Evolutionary conservation across 2,888 invertebrate genomes (phyloP).

Genomic region (Pristionchus entomophagus): DNA sequence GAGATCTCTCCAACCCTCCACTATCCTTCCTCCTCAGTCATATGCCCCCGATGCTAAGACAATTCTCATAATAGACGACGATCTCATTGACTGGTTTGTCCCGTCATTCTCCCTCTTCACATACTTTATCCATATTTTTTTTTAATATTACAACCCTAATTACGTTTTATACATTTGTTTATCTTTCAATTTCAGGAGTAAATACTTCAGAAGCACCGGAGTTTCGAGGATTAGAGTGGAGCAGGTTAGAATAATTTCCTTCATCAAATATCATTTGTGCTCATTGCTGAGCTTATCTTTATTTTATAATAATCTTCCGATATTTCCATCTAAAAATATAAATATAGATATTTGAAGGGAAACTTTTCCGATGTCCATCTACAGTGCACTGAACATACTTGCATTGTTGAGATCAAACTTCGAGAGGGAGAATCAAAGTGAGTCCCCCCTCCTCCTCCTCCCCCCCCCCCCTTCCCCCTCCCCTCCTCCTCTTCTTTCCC

Average conservation of each 20-base stretch:
- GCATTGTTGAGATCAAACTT: constrained; percentile 58
- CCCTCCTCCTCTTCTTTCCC: background rate
- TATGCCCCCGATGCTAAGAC: constrained; percentile 59
- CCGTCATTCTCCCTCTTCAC: too few relatives aligned
- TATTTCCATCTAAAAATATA: background rate
- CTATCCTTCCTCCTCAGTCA: constrained; percentile 1
- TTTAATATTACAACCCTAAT: too few relatives aligned
- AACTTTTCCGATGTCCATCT: constrained; percentile 63
- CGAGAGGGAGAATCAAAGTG: constrained; percentile 56
- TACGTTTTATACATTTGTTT: too few relatives aligned
- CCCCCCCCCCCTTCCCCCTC: background rate
- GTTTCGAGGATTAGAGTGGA: constrained; percentile 60
- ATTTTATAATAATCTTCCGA: too few relatives aligned
- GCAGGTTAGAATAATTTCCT: constrained; percentile 49
- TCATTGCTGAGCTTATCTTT: too few relatives aligned
- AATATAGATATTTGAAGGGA: constrained; percentile 46
- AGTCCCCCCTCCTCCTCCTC: background rate
- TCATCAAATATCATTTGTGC: background rate
- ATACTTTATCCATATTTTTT: too few relatives aligned
- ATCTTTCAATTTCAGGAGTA: constrained; percentile 53
- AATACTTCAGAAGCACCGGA: constrained; percentile 60
- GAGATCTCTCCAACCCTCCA: constrained; percentile 49
- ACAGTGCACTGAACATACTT: constrained; percentile 62
- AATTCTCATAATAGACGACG: constrained; percentile 60
- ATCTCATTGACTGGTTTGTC: constrained; percentile 58